phyloP scores from a whole-genome alignment of 2,888 invertebrate genomes.

The Drosophila tanythrix region DNA sequence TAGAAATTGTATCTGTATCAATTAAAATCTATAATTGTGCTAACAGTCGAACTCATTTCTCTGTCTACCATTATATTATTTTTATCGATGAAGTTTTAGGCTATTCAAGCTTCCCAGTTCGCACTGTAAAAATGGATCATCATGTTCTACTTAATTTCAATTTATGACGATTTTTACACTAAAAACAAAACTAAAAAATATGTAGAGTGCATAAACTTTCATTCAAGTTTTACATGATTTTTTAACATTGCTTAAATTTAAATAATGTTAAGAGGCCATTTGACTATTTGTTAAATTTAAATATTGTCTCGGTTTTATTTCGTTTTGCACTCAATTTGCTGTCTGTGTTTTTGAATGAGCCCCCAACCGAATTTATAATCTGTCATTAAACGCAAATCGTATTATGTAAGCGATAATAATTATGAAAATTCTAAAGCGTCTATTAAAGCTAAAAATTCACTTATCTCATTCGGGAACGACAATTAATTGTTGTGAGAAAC shows the following conservation, averaged over 20 bases:
- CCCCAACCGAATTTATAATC: slow-evolving; percentile 10
- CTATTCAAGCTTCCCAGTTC: slow-evolving; percentile 4
- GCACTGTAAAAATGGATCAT: slow-evolving; percentile 14
- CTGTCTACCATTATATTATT: not conserved
- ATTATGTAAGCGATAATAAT: slow-evolving; percentile 17
- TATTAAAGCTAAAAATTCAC: not conserved
- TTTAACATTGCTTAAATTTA: slow-evolving; percentile 10
- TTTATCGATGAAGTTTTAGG: slow-evolving; percentile 8
- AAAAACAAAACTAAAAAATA: slow-evolving; percentile 19
- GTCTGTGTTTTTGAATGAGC: slow-evolving; percentile 13
- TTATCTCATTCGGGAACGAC: slow-evolving; percentile 13
- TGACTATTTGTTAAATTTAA: slow-evolving; percentile 17
- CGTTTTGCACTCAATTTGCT: slow-evolving; percentile 9
- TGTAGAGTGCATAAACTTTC: slow-evolving; percentile 27
- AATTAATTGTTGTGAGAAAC: slow-evolving; percentile 37
- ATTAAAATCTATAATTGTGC: not conserved
- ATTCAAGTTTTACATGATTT: slow-evolving; percentile 26
- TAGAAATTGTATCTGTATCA: not conserved
- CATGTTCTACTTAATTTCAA: slow-evolving; percentile 30
- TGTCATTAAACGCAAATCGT: slow-evolving; percentile 3
- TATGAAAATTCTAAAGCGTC: slow-evolving; percentile 26
- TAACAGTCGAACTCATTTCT: not conserved
- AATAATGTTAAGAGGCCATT: slow-evolving; percentile 17
- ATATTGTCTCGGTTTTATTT: slow-evolving; percentile 13
- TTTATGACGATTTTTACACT: slow-evolving; percentile 23